A percentile compares a stretch with the other conserved stretches of the same genome.
These are phyloP conservation scores for Parazoanthus atlanticus DNA, from an alignment of 92 coral and sea anemone genomes.

Conservation along the genomic window DNA sequence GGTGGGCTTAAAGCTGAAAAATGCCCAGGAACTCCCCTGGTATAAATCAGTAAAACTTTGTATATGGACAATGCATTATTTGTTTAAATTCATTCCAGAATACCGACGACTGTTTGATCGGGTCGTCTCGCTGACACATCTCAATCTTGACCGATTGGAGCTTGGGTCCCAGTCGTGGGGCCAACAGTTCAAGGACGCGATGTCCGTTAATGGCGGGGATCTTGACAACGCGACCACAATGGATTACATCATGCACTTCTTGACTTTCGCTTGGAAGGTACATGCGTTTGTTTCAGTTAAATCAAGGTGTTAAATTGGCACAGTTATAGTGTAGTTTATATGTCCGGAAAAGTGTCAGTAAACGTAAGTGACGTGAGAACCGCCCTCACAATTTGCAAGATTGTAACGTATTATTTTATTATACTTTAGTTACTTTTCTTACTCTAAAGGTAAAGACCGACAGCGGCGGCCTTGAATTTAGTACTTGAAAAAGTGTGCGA, in stretches of 20 bases:
- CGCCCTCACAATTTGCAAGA: no score
- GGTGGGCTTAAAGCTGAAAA: no score
- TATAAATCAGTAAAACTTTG: not conserved
- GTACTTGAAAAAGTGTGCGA: no score
- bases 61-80: not conserved
- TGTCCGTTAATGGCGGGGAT: slow-evolving; percentile 99
- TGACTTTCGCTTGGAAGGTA: slow-evolving; percentile 99
- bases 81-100: slow-evolving; percentile 46
- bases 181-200: slow-evolving; percentile 89
- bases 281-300: not conserved
- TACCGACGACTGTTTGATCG: slow-evolving; percentile 89
- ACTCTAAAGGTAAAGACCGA: no score
- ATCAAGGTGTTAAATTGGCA: no score
- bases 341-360: not conserved
- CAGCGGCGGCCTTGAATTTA: no score
- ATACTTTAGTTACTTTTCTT: no score
- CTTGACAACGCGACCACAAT: slow-evolving; percentile 84
- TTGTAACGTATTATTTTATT: no score
- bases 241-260: slow-evolving; percentile 96
- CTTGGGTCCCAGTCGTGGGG: slow-evolving; percentile 99
- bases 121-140: slow-evolving; percentile 87
- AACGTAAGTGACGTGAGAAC: not conserved
- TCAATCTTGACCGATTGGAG: slow-evolving; percentile 88
- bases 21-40: no score
- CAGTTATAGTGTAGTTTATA: no score